These are phyloP conservation scores for Hucho hucho DNA, from an alignment of 2,113 vertebrate genomes.

Conservation along the genomic window DNA sequence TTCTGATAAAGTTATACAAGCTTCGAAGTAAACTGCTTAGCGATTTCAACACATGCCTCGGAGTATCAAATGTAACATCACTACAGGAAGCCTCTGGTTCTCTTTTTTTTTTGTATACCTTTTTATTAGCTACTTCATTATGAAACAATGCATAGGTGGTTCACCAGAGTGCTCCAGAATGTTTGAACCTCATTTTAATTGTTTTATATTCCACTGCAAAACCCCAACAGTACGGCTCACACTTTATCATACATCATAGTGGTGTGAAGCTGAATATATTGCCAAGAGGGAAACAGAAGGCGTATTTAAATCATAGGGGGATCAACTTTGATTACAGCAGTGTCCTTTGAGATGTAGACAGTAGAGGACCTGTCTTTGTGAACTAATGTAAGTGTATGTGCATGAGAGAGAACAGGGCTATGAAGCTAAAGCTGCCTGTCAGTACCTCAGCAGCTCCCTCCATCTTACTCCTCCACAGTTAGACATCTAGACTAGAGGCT, in stretches of 20 bases:
- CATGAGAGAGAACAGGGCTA: too few relatives aligned
- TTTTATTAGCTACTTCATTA: constrained; percentile 76
- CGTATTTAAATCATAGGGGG: constrained; percentile 2
- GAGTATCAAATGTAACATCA: too few relatives aligned
- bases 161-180: constrained; percentile 59
- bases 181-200: constrained; percentile 41
- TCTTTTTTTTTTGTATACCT: constrained; percentile 58
- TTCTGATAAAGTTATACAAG: too few relatives aligned
- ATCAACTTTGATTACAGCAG: constrained; percentile 3
- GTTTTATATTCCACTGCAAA: constrained; percentile 2
- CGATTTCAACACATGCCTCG: too few relatives aligned
- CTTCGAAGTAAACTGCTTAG: too few relatives aligned
- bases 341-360: constrained; percentile 1
- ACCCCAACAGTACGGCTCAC: constrained; percentile 19
- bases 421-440: neutral
- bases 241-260: constrained; percentile 51
- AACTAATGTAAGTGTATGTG: neutral
- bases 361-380: neutral
- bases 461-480: neutral
- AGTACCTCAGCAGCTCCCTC: neutral
- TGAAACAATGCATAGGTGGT: constrained; percentile 73
- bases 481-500: constrained; percentile 4
- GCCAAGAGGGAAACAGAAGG: constrained; percentile 26
- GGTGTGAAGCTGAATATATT: neutral
- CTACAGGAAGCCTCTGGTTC: constrained; percentile 53